Conservation (phyloP, 2,113 vertebrate genomes). For the Leptocoma aspasia region DNA sequence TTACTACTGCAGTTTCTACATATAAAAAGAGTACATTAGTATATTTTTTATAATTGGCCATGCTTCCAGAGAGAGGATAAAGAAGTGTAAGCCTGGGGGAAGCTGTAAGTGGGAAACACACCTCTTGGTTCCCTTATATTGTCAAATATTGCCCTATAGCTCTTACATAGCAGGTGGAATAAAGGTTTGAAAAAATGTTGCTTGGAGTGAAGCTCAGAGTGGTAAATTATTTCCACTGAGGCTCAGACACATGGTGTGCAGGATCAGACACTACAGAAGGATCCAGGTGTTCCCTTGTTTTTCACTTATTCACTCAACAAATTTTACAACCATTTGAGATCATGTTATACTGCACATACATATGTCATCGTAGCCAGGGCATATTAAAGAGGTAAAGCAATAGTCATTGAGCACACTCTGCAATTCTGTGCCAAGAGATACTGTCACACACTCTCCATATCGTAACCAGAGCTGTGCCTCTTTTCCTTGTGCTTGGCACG, state of each 20-base stretch:
- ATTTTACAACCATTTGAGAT: slow-evolving; percentile 44
- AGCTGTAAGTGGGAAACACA: neutral
- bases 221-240: neutral
- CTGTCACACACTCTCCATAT: slow-evolving; percentile 9
- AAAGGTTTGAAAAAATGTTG: neutral
- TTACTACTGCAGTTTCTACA: neutral
- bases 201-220: neutral
- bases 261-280: neutral
- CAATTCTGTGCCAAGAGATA: slow-evolving; percentile 12
- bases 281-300: slow-evolving; percentile 36
- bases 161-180: neutral
- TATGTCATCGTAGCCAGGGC: neutral
- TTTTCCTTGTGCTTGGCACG: slow-evolving; percentile 6
- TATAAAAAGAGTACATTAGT: neutral
- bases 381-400: slow-evolving; percentile 27
- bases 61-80: neutral
- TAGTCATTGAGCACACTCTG: neutral
- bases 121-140: neutral
- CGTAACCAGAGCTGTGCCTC: neutral
- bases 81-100: neutral
- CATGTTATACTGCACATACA: neutral
- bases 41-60: neutral
- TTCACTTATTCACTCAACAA: slow-evolving; percentile 13
- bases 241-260: neutral
- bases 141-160: neutral